Evolutionary conservation across 2,113 vertebrate species (phyloP).

Genomic region (Lophochroa leadbeateri): DNA sequence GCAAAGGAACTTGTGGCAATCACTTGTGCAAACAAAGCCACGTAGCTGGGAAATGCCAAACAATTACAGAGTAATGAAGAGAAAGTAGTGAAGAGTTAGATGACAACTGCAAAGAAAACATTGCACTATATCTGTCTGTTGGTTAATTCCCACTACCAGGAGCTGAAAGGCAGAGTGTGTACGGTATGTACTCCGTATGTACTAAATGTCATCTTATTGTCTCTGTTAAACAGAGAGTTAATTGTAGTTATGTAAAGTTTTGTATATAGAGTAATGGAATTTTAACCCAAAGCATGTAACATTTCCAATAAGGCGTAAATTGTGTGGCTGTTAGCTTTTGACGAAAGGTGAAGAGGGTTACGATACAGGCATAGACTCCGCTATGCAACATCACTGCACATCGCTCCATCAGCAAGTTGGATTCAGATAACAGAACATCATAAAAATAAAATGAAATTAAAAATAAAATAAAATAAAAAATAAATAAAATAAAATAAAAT

Average conservation of each 20-base stretch:
- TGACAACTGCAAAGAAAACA: constrained; percentile 48
- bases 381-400: not conserved
- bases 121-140: not conserved
- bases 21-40: constrained; percentile 69
- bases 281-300: not conserved
- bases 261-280: not conserved
- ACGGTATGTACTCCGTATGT: not conserved
- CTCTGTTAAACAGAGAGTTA: not conserved
- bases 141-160: not conserved
- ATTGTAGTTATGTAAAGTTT: not conserved
- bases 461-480: not conserved
- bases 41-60: constrained; percentile 63
- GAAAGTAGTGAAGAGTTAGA: constrained; percentile 32
- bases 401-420: not conserved
- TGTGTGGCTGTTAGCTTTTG: not conserved
- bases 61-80: constrained; percentile 71
- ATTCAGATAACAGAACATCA: not conserved
- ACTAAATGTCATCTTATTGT: not conserved
- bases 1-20: constrained; percentile 53
- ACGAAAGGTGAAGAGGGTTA: not conserved
- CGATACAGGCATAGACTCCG: not conserved
- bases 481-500: not conserved
- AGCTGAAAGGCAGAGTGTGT: constrained; percentile 16
- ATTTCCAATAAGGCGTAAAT: not conserved
- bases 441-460: not conserved